Percentiles rank a stretch among this genome's conserved stretches.
These are phyloP conservation scores for Sminthopsis crassicaudata DNA, from an alignment of 2,113 vertebrate genomes.

Conservation along the genomic window DNA sequence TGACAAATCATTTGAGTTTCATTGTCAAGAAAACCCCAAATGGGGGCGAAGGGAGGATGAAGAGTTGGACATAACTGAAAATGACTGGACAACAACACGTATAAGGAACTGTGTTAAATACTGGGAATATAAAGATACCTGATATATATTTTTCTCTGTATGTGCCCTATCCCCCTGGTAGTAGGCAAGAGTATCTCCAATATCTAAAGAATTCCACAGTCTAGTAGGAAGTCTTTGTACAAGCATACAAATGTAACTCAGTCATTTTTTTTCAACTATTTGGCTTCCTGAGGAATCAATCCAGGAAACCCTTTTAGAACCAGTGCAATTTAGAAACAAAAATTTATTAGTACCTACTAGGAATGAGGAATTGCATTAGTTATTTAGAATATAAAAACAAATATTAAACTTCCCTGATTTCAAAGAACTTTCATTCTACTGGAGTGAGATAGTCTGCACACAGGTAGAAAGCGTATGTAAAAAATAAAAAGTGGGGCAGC, in stretches of 20 bases:
- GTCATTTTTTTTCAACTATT: slow-evolving; percentile 80
- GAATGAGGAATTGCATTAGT: not conserved
- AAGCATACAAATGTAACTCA: slow-evolving; percentile 32
- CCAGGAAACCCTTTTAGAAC: slow-evolving; percentile 67
- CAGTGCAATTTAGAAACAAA: slow-evolving; percentile 68
- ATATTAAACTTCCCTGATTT: not conserved
- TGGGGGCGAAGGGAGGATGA: not conserved
- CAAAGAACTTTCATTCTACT: not conserved
- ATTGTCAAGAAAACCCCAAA: not conserved
- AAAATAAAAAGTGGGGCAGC: not conserved
- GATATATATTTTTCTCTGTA: not conserved
- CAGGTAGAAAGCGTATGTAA: not conserved
- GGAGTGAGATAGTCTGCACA: not conserved
- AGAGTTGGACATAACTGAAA: not conserved
- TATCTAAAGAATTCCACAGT: not conserved
- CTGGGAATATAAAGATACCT: not conserved
- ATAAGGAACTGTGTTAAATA: not conserved
- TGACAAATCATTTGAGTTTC: not conserved
- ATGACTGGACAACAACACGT: not conserved
- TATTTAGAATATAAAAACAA: not conserved
- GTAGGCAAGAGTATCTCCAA: not conserved
- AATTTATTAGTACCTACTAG: not conserved
- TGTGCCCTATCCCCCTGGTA: not conserved
- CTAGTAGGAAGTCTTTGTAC: not conserved
- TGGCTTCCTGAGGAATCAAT: slow-evolving; percentile 76